phyloP scores from a whole-genome alignment of 1,140 invertebrate species.

The Drosophila santomea region DNA sequence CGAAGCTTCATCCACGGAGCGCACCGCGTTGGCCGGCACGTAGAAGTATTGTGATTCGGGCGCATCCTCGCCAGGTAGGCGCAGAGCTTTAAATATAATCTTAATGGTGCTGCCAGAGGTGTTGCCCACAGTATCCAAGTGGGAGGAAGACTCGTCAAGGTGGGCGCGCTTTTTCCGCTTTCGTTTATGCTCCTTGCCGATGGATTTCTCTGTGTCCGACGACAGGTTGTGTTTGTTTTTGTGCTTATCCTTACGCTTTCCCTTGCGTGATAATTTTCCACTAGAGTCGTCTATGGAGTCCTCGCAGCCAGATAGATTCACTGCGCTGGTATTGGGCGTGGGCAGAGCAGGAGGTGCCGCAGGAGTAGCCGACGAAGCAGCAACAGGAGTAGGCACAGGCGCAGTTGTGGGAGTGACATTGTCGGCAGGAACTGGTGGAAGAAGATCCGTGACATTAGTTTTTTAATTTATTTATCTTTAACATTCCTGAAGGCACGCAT shows the following conservation, averaged over 20 bases:
- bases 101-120: constrained; percentile 86
- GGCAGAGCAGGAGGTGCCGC: constrained; percentile 9
- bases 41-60: constrained; percentile 82
- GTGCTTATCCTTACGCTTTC: constrained; percentile 89
- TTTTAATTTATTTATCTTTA: neutral
- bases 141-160: constrained; percentile 69
- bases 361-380: no score
- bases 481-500: no score
- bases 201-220: constrained; percentile 87
- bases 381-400: constrained; percentile 6
- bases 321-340: constrained; percentile 16
- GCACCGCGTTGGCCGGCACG: constrained; percentile 82
- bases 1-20: constrained; percentile 79
- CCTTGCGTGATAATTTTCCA: constrained; percentile 85
- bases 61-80: constrained; percentile 88
- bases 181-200: constrained; percentile 88
- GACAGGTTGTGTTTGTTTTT: constrained; percentile 87
- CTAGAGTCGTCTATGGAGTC: constrained; percentile 70
- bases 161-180: constrained; percentile 89
- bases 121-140: constrained; percentile 85
- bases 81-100: constrained; percentile 91
- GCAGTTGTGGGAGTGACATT: neutral
- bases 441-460: neutral
- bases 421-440: constrained; percentile 21
- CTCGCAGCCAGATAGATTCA: constrained; percentile 59